Percentiles rank a stretch among this genome's conserved stretches.
These are phyloP conservation scores for Cataglyphis albicans DNA, from an alignment of 2,888 invertebrate species.

Conservation along the genomic window DNA sequence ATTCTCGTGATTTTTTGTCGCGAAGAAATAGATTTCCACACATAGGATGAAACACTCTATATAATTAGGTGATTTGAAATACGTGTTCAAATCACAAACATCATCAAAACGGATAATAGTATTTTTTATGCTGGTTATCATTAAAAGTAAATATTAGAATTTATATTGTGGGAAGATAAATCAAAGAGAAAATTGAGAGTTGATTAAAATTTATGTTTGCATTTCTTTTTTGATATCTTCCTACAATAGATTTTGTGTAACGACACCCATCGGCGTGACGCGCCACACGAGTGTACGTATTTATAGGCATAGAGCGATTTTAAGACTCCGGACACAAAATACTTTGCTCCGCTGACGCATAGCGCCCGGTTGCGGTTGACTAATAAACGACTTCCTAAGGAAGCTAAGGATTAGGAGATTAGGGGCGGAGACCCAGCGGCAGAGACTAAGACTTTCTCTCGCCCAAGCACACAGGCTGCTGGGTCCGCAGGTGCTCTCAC, in stretches of 20 bases:
- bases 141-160: not conserved
- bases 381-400: conserved; percentile 86
- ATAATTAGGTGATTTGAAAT: conserved; percentile 14
- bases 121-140: not conserved
- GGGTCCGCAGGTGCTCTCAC: conserved; percentile 80
- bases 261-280: conserved; percentile 15
- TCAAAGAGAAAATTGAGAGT: not conserved
- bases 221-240: not conserved
- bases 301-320: conserved; percentile 65
- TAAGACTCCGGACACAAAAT: conserved; percentile 60
- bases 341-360: conserved; percentile 71
- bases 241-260: not conserved
- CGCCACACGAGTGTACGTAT: conserved; percentile 56
- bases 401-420: conserved; percentile 86
- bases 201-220: not conserved
- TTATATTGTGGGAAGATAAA: not conserved
- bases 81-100: not conserved
- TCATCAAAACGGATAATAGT: not conserved
- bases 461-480: conserved; percentile 59
- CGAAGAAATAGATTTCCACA: conserved; percentile 1
- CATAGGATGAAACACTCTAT: conserved; percentile 21
- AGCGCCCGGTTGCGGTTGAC: conserved; percentile 78
- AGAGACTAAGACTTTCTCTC: conserved; percentile 69
- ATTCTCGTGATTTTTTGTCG: conserved; percentile 1
- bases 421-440: conserved; percentile 72